phyloP scores from a whole-genome alignment of 1,140 invertebrate genomes.

The Latrodectus geometricus region DNA sequence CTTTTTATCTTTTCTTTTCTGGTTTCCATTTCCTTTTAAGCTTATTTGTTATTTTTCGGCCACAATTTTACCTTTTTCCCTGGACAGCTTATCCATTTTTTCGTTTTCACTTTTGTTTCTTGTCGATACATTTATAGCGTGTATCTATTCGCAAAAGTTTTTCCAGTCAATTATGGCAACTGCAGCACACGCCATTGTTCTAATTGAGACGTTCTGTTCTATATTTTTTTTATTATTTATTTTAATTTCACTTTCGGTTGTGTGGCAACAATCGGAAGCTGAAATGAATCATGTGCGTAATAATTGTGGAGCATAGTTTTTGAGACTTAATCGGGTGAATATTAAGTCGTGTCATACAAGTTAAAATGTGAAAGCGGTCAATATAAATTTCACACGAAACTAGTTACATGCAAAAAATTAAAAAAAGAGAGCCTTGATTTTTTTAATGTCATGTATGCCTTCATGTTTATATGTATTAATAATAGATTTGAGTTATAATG shows the following conservation, averaged over 20 bases:
- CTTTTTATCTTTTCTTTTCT: neutral
- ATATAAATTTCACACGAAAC: too few relatives aligned
- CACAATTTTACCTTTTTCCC: constrained; percentile 1
- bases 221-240: neutral
- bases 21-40: constrained; percentile 16
- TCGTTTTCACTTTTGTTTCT: neutral
- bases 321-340: neutral
- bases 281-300: neutral
- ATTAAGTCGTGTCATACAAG: neutral
- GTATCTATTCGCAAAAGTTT: neutral
- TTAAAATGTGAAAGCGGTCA: too few relatives aligned
- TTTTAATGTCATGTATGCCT: too few relatives aligned
- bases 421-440: too few relatives aligned
- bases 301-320: neutral
- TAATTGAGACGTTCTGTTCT: constrained; percentile 12
- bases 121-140: neutral
- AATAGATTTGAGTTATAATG: too few relatives aligned
- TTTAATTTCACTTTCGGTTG: neutral
- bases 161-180: constrained; percentile 2
- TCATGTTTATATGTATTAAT: too few relatives aligned
- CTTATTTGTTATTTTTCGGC: constrained; percentile 15
- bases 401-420: too few relatives aligned
- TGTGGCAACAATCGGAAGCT: neutral
- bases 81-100: neutral
- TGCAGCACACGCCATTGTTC: neutral